Percentiles rank a stretch among this genome's conserved stretches.
Evolutionary conservation across 2,888 invertebrate species (phyloP).

Genomic region (Agrochola circellaris): DNA sequence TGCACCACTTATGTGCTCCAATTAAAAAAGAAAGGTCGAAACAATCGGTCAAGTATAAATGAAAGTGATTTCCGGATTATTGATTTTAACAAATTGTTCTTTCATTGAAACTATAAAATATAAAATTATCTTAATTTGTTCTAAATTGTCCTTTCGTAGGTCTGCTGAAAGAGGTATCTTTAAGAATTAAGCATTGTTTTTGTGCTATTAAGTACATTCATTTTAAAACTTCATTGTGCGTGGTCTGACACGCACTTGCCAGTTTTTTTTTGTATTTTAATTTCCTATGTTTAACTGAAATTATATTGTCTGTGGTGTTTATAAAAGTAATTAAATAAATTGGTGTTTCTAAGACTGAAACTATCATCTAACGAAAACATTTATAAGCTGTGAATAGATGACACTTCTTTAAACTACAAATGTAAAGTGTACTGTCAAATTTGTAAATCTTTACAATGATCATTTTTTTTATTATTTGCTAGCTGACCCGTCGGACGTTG

Average conservation of each 20-base stretch:
- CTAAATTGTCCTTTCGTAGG: background rate
- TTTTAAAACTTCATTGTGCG: too few relatives aligned
- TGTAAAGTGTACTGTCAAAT: too few relatives aligned
- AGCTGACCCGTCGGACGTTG: too few relatives aligned
- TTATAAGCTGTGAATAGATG: too few relatives aligned
- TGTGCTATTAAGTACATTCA: too few relatives aligned
- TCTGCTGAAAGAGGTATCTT: too few relatives aligned
- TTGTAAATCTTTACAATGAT: too few relatives aligned
- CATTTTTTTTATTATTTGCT: too few relatives aligned
- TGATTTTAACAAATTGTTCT: conserved; percentile 27
- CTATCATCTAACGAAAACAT: background rate
- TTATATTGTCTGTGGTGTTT: background rate
- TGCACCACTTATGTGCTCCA: conserved; percentile 36
- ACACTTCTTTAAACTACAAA: background rate
- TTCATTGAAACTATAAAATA: conserved; percentile 22
- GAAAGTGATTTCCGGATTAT: conserved; percentile 44
- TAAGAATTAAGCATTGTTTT: background rate
- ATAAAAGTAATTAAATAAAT: background rate
- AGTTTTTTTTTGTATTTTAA: background rate
- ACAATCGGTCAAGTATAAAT: conserved; percentile 57
- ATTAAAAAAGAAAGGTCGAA: conserved; percentile 46
- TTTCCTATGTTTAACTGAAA: background rate
- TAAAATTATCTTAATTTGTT: background rate
- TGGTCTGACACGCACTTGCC: too few relatives aligned
- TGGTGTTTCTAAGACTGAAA: background rate